These are phyloP conservation scores for Coptodon rendalli DNA, from an alignment of 2,113 vertebrate genomes.

Conservation along the genomic window DNA sequence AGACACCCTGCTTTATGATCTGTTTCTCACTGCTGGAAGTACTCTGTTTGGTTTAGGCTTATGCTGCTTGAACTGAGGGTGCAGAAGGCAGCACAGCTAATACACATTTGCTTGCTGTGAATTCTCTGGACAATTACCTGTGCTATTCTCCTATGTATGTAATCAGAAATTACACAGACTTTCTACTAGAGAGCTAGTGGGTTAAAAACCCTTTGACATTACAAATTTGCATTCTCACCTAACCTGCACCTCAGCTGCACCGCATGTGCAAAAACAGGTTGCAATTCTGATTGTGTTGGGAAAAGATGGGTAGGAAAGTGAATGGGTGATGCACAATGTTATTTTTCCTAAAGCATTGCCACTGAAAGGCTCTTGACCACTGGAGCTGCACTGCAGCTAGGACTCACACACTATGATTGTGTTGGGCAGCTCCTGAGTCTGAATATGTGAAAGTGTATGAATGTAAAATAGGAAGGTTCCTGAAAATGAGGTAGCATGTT, in stretches of 20 bases:
- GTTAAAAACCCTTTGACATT: neutral
- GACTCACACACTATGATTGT: slow-evolving; percentile 33
- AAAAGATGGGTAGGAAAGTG: neutral
- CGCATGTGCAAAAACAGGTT: neutral
- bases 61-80: neutral
- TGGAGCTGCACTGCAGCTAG: slow-evolving; percentile 6
- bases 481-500: neutral
- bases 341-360: slow-evolving; percentile 1
- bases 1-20: neutral
- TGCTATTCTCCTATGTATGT: neutral
- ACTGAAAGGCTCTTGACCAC: slow-evolving; percentile 8
- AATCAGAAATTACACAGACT: neutral
- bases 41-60: neutral
- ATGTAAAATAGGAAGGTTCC: neutral
- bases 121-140: neutral
- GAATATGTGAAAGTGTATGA: slow-evolving; percentile 14
- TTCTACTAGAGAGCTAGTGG: neutral
- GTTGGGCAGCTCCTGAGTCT: slow-evolving; percentile 33
- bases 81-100: neutral
- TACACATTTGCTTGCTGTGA: neutral
- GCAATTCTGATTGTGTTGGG: neutral
- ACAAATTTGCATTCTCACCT: neutral
- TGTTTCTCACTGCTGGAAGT: neutral
- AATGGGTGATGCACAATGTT: neutral
- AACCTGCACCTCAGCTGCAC: neutral